phyloP scores from a whole-genome alignment of 2,797 vertebrate species.

The Pseudochirops corinnae region DNA sequence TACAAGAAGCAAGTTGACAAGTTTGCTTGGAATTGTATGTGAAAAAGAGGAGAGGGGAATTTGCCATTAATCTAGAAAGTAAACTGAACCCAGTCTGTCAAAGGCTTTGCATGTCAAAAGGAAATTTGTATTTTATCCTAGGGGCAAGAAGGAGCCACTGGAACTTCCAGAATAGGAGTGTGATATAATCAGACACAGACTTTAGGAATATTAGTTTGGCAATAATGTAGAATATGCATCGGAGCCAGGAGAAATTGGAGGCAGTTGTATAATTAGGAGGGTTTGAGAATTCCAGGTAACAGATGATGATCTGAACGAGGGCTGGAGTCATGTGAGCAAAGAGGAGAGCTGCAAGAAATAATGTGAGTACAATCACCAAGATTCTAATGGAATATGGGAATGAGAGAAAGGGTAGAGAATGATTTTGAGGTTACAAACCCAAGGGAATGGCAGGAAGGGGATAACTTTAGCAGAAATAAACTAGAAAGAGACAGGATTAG shows the following conservation, averaged over 20 bases:
- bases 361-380: background rate
- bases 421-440: background rate
- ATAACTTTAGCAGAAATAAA: background rate
- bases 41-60: background rate
- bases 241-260: background rate
- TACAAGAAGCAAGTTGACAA: background rate
- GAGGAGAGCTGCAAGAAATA: background rate
- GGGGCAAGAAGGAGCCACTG: background rate
- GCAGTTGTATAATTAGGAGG: background rate
- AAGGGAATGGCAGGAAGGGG: background rate
- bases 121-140: background rate
- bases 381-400: background rate
- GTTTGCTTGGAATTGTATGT: background rate
- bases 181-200: background rate
- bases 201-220: background rate
- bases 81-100: background rate
- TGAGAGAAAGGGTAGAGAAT: background rate
- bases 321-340: background rate
- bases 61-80: background rate
- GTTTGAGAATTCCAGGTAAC: background rate
- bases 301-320: background rate
- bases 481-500: background rate
- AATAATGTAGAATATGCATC: background rate
- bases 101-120: background rate
- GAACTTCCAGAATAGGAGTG: background rate